Base-by-base conservation (phyloP, 2,113 vertebrate species). In the Apeltes quadracus region DNA sequence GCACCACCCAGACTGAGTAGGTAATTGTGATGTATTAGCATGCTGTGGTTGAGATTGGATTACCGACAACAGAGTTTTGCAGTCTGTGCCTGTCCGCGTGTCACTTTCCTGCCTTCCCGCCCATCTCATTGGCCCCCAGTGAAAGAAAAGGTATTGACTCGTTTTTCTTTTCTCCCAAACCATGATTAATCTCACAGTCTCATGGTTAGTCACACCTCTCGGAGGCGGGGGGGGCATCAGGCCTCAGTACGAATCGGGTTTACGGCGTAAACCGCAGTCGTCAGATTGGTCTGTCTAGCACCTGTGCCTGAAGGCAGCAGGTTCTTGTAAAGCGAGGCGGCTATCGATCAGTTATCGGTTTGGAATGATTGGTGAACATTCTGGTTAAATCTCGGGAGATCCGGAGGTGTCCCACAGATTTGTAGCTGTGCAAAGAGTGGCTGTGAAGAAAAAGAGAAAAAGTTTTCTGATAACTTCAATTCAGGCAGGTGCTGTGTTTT, bases 11-110 rank as follows among this genome's bases (percentile, higher is more conserved):
- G 85, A 80, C 79, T 84, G 79, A 77, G 64, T 61, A 43, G 84
- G 75, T 92, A 90, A 89, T 90, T 84, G 87, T 87, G 85, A 90
- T 87, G 72, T 84, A 91, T 88, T 90, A 85, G 81, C 78, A 87
- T 77, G 84, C 70, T 10, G 48, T 44, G 64, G 61, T 61, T 81
- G 58, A 76, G 76, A 91, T 91, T 86, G 87, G 83, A 83, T 89
- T 87, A 88, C 69, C 72, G 70, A 85, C n/a, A 83, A 78, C 85
- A 71, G 72, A 75, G 66, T 79, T 75, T 74, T 82, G 69, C 56
- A 23, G 70, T 43, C 10, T 67, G 39, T 72, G 14, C 18, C 72
- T 34, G 61, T 63, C 54, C 66, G 58, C 74, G 54, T 76, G 71
- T 65, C 32, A 65, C 59, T 76, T 59, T 66, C 25, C 48, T 7